phyloP scores from a whole-genome alignment of 1,140 invertebrate genomes.

The Potamilus streckersoni region DNA sequence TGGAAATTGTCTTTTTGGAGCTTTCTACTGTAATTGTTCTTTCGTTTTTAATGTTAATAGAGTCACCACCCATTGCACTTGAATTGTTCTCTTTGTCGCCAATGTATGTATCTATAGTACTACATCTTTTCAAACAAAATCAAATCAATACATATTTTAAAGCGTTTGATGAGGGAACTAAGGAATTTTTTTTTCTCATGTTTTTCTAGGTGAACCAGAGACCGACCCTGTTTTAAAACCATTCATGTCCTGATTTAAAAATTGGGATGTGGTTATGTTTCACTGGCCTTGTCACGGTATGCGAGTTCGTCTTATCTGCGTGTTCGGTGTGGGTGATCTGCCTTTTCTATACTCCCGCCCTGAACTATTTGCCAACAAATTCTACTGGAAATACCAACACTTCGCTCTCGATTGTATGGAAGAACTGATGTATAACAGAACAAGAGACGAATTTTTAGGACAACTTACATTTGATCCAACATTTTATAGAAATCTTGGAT shows the following conservation, averaged over 20 bases:
- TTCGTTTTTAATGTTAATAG: too few relatives aligned
- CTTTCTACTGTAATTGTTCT: too few relatives aligned
- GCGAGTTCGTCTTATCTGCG: slow-evolving; percentile 52
- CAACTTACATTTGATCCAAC: slow-evolving; percentile 10
- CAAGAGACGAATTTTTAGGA: slow-evolving; percentile 22
- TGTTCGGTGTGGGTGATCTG: slow-evolving; percentile 59
- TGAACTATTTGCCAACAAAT: slow-evolving; percentile 64
- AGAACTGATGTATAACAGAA: slow-evolving; percentile 24
- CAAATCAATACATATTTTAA: too few relatives aligned
- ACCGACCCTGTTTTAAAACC: slow-evolving; percentile 6
- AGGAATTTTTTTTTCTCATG: not conserved
- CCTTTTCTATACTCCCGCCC: slow-evolving; percentile 38
- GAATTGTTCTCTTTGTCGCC: too few relatives aligned
- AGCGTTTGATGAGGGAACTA: too few relatives aligned
- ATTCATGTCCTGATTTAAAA: slow-evolving; percentile 8
- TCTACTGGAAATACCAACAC: slow-evolving; percentile 55
- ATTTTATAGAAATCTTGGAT: slow-evolving; percentile 19
- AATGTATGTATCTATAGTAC: too few relatives aligned
- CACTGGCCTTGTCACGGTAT: slow-evolving; percentile 44
- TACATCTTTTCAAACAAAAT: too few relatives aligned
- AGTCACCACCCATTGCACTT: too few relatives aligned
- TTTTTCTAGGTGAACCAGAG: slow-evolving; percentile 8
- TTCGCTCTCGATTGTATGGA: slow-evolving; percentile 56
- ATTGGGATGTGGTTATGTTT: slow-evolving; percentile 40
- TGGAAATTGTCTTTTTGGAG: not conserved